Evolutionary conservation across 2,797 vertebrate species (phyloP).

Genomic region (Luscinia luscinia): DNA sequence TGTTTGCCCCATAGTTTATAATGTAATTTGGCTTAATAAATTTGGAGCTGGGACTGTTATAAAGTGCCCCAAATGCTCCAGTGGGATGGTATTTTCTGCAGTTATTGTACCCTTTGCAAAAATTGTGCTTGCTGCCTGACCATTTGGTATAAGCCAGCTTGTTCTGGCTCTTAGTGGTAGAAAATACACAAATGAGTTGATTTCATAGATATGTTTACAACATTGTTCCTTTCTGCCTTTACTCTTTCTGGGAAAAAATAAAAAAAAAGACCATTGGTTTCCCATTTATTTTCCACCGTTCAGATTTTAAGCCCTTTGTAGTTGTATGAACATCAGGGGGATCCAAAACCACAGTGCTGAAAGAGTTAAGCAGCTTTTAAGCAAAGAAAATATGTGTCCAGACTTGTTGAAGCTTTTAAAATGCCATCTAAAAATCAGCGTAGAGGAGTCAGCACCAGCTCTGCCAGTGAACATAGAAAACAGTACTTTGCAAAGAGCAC

Average conservation of each 20-base stretch:
- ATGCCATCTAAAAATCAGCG: conserved; percentile 25
- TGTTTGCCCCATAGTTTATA: background rate
- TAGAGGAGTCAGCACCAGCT: background rate
- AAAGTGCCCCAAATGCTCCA: background rate
- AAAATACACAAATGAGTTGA: background rate
- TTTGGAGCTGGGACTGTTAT: background rate
- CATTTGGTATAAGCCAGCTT: background rate
- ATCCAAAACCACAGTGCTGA: background rate
- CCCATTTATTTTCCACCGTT: conserved; percentile 10
- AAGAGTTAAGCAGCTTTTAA: conserved; percentile 33
- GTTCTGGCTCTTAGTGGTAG: background rate
- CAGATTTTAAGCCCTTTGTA: background rate
- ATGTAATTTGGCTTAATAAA: background rate
- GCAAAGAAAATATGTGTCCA: conserved; percentile 1
- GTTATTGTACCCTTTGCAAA: background rate
- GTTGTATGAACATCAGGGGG: background rate
- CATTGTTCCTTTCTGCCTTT: background rate
- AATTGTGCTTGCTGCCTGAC: background rate
- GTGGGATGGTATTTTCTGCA: background rate
- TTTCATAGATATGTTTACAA: background rate
- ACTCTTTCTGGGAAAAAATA: background rate
- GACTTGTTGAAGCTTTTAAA: conserved; percentile 17
- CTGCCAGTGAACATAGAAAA: background rate
- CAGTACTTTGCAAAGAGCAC: conserved; percentile 16
- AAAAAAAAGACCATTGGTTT: background rate